Evolutionary conservation across 2,797 vertebrate genomes (phyloP).

Genomic region (Vipera latastei): DNA sequence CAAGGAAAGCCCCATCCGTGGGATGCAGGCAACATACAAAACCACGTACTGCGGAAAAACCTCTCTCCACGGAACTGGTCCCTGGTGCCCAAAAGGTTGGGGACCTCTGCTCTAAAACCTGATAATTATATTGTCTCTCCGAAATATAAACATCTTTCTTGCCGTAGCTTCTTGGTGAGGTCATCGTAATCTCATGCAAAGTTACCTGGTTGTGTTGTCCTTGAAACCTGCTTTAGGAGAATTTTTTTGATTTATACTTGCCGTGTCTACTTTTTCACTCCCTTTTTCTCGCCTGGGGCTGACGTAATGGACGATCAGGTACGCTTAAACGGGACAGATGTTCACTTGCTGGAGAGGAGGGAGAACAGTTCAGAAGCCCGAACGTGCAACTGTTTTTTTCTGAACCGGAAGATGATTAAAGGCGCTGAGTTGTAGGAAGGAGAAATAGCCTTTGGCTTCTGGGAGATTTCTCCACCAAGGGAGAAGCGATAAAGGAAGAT

Average conservation of each 20-base stretch:
- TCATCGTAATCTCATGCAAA: neutral
- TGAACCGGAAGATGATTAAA: neutral
- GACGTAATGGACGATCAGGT: neutral
- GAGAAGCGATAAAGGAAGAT: neutral
- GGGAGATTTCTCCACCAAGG: neutral
- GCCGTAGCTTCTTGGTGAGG: neutral
- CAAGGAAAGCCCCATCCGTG: no score
- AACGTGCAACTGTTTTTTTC: neutral
- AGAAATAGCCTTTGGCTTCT: no score
- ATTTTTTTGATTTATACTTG: neutral
- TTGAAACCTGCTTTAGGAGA: neutral
- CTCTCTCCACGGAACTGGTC: no score
- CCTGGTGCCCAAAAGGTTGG: no score
- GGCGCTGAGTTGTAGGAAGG: neutral
- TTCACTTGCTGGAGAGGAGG: neutral
- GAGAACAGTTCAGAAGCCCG: neutral
- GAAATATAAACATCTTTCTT: neutral
- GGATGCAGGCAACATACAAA: no score
- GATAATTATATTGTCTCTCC: neutral
- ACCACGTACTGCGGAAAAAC: no score
- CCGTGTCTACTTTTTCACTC: neutral
- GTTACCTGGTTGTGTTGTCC: neutral
- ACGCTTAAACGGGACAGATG: neutral
- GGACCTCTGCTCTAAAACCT: neutral
- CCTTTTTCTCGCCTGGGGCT: neutral